phyloP scores from a whole-genome alignment of 1,140 invertebrate genomes.

The Ceratina australensis region DNA sequence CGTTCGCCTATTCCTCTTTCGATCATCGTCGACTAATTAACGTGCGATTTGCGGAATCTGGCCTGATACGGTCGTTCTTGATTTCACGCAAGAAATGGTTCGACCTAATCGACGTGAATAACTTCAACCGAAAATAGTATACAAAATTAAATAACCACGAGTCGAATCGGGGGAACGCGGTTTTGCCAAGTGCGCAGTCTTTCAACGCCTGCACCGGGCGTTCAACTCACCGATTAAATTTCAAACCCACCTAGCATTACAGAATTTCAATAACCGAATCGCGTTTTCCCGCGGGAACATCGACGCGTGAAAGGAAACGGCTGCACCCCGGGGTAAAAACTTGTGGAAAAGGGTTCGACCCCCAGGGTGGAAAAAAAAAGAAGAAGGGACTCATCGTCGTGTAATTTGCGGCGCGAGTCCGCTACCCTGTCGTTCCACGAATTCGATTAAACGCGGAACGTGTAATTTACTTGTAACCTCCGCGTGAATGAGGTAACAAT shows the following conservation, averaged over 20 bases:
- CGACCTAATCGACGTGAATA: no score
- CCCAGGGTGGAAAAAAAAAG: not conserved
- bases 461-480: constrained; percentile 69
- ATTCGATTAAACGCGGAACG: constrained; percentile 73
- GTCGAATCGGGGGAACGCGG: not conserved
- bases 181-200: constrained; percentile 6
- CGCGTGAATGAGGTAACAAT: constrained; percentile 62
- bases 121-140: no score
- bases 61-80: not conserved
- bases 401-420: constrained; percentile 63
- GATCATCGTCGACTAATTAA: constrained; percentile 42
- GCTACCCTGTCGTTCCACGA: constrained; percentile 45
- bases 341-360: constrained; percentile 43
- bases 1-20: not conserved
- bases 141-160: no score
- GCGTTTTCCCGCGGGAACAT: not conserved
- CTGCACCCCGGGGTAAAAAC: constrained; percentile 44
- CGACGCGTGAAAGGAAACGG: constrained; percentile 27
- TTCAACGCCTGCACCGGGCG: constrained; percentile 17
- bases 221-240: constrained; percentile 46
- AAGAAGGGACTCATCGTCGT: constrained; percentile 60
- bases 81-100: not conserved
- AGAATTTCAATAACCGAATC: not conserved
- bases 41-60: constrained; percentile 19
- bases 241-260: constrained; percentile 9